Conservation (phyloP, 1,140 invertebrate species). For the Papilio xuthus region DNA sequence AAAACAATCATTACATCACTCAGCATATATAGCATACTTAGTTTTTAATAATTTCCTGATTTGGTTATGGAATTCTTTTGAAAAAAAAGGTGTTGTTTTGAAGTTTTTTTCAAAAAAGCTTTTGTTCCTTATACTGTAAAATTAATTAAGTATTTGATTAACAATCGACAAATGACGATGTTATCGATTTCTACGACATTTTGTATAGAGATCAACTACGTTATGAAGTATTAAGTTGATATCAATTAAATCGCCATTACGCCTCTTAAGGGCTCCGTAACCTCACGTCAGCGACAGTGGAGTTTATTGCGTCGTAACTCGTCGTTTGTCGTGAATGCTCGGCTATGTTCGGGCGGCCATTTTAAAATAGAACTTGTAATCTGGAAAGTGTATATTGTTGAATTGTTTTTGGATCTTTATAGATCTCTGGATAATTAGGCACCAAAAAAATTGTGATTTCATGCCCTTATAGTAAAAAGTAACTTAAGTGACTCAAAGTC, state of each 20-base stretch:
- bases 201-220: conserved; percentile 43
- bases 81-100: too few species aligned
- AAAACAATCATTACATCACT: neutral
- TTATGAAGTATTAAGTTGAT: conserved; percentile 50
- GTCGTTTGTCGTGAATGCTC: conserved; percentile 59
- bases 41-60: too few species aligned
- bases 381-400: conserved; percentile 48
- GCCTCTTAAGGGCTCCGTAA: conserved; percentile 52
- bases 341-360: conserved; percentile 54
- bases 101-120: too few species aligned
- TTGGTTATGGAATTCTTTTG: too few species aligned
- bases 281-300: conserved; percentile 54
- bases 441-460: conserved; percentile 37
- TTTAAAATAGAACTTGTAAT: conserved; percentile 66
- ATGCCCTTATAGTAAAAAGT: conserved; percentile 41
- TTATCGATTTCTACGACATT: conserved; percentile 9
- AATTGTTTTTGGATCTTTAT: conserved; percentile 47
- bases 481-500: neutral
- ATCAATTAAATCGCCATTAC: conserved; percentile 65
- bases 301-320: conserved; percentile 65
- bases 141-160: neutral
- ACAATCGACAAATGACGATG: neutral
- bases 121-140: neutral
- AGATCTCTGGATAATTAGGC: conserved; percentile 28
- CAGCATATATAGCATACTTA: too few species aligned